These are phyloP conservation scores for Morpho helenor DNA, from an alignment of 2,888 invertebrate species.

Conservation along the genomic window DNA sequence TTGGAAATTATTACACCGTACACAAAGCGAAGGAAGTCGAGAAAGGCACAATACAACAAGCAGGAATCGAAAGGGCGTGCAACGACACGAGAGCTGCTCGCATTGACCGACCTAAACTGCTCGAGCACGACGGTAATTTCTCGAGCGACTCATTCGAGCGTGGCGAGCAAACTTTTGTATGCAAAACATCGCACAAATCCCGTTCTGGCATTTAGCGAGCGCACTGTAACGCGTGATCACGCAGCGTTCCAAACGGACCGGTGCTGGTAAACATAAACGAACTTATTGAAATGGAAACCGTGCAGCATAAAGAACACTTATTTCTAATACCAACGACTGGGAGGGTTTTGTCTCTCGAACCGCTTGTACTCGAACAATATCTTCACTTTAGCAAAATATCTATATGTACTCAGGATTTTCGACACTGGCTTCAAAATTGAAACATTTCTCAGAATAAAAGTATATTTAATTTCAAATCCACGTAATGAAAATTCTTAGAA, in stretches of 20 bases:
- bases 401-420: too few relatives aligned
- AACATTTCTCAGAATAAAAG: conserved; percentile 12
- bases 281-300: conserved; percentile 47
- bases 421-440: conserved; percentile 31
- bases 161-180: conserved; percentile 26
- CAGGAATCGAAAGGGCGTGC: conserved; percentile 22
- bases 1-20: background rate
- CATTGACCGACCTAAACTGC: conserved; percentile 11
- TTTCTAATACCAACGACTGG: too few relatives aligned
- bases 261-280: conserved; percentile 37
- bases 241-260: conserved; percentile 32
- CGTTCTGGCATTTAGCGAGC: conserved; percentile 20
- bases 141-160: conserved; percentile 21
- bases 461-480: conserved; percentile 4
- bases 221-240: conserved; percentile 34
- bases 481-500: conserved; percentile 7
- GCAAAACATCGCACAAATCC: conserved; percentile 34
- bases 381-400: too few relatives aligned
- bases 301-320: conserved; percentile 17
- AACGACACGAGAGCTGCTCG: conserved; percentile 19
- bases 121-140: conserved; percentile 20
- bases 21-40: background rate
- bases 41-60: conserved; percentile 1
- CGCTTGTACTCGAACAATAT: background rate
- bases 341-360: background rate